A percentile compares a stretch with the other conserved stretches of the same genome.
phyloP scores from a whole-genome alignment of 1,140 invertebrate genomes.

The Myzus persicae region DNA sequence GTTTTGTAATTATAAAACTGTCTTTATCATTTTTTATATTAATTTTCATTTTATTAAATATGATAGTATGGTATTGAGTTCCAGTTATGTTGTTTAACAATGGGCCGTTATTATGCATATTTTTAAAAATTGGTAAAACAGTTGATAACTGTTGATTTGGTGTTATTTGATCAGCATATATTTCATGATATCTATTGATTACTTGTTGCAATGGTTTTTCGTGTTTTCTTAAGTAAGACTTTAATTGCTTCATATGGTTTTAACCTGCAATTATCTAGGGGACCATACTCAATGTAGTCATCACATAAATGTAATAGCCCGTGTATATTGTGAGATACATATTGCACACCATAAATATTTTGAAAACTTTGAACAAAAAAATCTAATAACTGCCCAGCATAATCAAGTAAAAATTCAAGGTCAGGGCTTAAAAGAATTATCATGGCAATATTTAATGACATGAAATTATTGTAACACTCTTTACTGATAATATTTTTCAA shows the following conservation, averaged over 20 bases:
- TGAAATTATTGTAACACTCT: neutral
- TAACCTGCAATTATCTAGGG: neutral
- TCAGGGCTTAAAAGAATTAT: neutral
- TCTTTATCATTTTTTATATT: too few relatives aligned
- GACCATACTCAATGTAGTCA: neutral
- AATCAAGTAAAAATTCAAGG: neutral
- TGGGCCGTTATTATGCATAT: neutral
- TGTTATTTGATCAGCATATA: neutral
- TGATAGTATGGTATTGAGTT: neutral
- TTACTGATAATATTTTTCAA: neutral
- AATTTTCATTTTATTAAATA: neutral
- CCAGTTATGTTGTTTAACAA: neutral
- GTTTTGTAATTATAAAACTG: too few relatives aligned
- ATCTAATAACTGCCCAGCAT: neutral
- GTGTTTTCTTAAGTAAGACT: neutral
- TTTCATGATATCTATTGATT: neutral
- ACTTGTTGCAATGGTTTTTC: neutral
- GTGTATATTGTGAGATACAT: neutral
- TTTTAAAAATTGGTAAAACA: neutral
- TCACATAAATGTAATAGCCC: neutral
- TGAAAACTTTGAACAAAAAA: neutral
- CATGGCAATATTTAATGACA: neutral
- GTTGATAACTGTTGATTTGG: neutral
- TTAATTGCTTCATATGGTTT: neutral
- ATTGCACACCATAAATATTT: neutral